Base-by-base conservation (phyloP, 2,797 vertebrate genomes). In the Xiphorhynchus erythropygius region DNA sequence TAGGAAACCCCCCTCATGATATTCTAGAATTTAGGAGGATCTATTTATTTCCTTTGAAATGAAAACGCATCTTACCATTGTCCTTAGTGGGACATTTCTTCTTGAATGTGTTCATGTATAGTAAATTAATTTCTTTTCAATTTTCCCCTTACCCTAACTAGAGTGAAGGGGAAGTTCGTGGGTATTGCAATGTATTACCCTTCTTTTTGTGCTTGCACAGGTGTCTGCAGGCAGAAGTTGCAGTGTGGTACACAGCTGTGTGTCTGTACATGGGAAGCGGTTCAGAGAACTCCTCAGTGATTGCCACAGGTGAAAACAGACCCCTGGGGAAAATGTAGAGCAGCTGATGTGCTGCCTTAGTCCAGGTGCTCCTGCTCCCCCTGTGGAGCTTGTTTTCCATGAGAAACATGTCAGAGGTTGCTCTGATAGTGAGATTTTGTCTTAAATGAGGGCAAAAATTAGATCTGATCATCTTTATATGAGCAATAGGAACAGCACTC, bases 181-280 rank as follows among this genome's bases (percentile, higher is more conserved):
- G 44, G 19, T 13, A 52, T 64, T 37, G 10, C 14, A 47, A 13
- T 19, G 50, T 14, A 35, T 71, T 82, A 17, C 13, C 47, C 3
- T 81, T 67, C 39, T 91, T 90, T 70, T 78, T 30, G 44, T 83
- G 73, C 71, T 63, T 73, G 69, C 28, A 52, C 50, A 74, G 59
- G 50, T 92, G 15, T 30, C 30, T 69, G 28, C 14, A 24, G 69
- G 11, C 32, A 11, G 3, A 32, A 44, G 33, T 9, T 49, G 53
- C 37, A 67, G 37, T 32, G 41, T 77, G 56, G 73, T 16, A 63
- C 23, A 18, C 17, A 57, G 21, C 33, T 81, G 30, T 19, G 5
- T 23, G 50, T 47, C n/a, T 62, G 78, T 33, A 30, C 53, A 37
- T 0, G 18, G 13, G 8, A 39, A 18, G 23, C 18, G 5, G 8